Base-by-base conservation (phyloP, 2,113 vertebrate species). In the Gasterosteus nipponicus region DNA sequence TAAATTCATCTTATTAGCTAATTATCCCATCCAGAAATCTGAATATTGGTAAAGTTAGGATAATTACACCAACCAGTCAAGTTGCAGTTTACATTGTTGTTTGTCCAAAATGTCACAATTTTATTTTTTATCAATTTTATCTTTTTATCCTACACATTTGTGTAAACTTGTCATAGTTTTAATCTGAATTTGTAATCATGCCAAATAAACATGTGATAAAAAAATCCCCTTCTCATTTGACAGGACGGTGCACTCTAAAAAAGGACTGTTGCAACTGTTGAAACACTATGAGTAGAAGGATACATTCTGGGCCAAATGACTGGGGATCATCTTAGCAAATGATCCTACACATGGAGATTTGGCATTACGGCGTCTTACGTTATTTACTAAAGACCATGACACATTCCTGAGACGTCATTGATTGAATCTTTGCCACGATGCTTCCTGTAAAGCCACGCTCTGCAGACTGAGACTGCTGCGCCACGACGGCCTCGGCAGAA, bases 401-500 rank as follows among this genome's bases (percentile, higher is more conserved):
- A 77, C 26, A 78, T 80, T 77, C 54, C 42, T 44, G 69, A 74
- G 65, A 71, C 68, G 60, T 65, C 26, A 64, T 0, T 72, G 73
- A 84, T 77, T 79, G 78, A 83, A 81, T 84, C 47, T 56, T 69
- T 81, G 77, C 69, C 78, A 81, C 35, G 38, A 42, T 64, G 60
- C 66, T 81, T 72, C 83, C 67, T 66, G 65, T 18, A 56, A 58
- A 69, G 66, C 42, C 38, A 19, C 49, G 49, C 67, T 82, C 42
- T 69, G 46, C 73, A 76, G 76, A 85, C 57, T 70, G 75, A 88
- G 78, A 39, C 63, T 19, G 38, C 67, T 72, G 46, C 76, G 77
- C 53, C 77, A 79, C 5, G 56, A 80, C 69, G 66, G 81, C 56
- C 80, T 75, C 66, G 63, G 68, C 72, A 89, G 82, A 88, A 86